Evolutionary conservation across 2,888 invertebrate genomes (phyloP), one percentile per base, ranked within the genome.

Genomic region (Trichacis sp.): DNA sequence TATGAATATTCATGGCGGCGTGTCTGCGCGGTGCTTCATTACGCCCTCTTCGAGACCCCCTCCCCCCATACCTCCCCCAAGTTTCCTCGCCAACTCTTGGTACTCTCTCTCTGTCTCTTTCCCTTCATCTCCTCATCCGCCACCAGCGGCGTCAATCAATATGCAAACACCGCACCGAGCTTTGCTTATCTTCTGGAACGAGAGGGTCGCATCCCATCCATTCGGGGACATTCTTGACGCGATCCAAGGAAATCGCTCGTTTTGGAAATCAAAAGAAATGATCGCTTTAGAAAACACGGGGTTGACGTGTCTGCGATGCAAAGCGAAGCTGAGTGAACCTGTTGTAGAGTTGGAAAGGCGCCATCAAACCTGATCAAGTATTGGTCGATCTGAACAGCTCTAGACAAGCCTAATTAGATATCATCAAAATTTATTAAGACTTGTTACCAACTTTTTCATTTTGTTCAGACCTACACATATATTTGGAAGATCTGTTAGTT

Each of bases 1-100:
- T 84, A 84, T 84, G 83, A 83, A 84, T 84, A 84, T 83, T 84
- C 84, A 84, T 84, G 83, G 77, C 81, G 77, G 79, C 76, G 81
- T 81, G 81, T 82, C 83, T 81, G 82, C 80, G 77, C 81, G 82
- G 83, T 80, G 81, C 83, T 84, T 84, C 83, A 83, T 84, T 84
- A 83, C 81, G 83, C 78, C 77, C 77, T 77, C 75, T 72, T 67
- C 72, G 30, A 50, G n/a, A n/a, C 64, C 64, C 57, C 67, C 60
- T 40, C 50, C 60, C 46, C 50, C 15, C n/a, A 11, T 33, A 8
- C 24, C 24, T 62, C 68, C 63, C 64, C 59, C 66, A 53, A 61
- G 58, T 64, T 45, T 61, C 60, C 65, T 57, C 59, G 38, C 59
- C 24, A 43, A 24, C 51, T n/a, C n/a, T 55, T 47, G 14, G 14